Conservation (phyloP, 2,888 invertebrate genomes). For the Pachycephus smyrnensis region DNA sequence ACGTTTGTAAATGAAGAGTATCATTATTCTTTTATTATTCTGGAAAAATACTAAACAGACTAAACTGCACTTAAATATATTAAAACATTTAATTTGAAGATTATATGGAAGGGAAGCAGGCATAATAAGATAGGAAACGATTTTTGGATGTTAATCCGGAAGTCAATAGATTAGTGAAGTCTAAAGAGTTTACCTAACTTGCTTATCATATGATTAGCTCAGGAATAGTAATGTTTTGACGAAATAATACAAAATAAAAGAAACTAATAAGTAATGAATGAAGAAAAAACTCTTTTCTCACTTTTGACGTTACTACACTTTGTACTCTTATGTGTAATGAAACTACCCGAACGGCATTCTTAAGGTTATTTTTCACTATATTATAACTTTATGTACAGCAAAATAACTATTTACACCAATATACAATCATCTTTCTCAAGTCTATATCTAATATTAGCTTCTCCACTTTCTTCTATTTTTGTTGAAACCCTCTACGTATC, state of each 20-base stretch:
- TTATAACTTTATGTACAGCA: background rate
- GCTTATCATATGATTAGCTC: too few relatives aligned
- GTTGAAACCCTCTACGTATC: background rate
- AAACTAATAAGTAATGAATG: too few relatives aligned
- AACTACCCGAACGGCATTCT: background rate
- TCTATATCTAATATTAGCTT: background rate
- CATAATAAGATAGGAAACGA: too few relatives aligned
- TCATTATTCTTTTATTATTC: background rate
- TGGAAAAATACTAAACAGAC: background rate
- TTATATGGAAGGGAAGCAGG: background rate
- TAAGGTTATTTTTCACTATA: background rate
- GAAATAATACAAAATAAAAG: too few relatives aligned
- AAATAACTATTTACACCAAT: background rate
- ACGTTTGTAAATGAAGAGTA: background rate
- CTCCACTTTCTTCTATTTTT: background rate
- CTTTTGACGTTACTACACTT: background rate
- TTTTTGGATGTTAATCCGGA: too few relatives aligned
- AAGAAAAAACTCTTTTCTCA: background rate
- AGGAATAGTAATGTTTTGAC: too few relatives aligned
- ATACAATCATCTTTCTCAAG: background rate
- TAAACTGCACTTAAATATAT: background rate
- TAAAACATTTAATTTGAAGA: background rate
- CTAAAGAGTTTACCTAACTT: too few relatives aligned
- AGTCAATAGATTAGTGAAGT: background rate
- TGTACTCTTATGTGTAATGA: background rate